phyloP scores from a whole-genome alignment of 2,888 invertebrate species.

The Hymenopus coronatus region DNA sequence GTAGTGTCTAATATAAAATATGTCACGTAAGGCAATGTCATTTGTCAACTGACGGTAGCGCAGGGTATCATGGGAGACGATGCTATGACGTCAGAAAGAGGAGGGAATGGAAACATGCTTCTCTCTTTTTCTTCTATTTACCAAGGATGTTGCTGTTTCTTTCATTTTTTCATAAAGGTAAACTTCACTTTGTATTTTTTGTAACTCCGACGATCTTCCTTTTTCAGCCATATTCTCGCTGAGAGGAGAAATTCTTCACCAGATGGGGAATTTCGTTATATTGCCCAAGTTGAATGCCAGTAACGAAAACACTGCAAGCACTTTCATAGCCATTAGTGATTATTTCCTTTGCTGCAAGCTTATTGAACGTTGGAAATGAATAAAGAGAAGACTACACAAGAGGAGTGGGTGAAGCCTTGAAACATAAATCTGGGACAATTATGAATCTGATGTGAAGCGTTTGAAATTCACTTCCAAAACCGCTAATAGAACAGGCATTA shows the following conservation, averaged over 20 bases:
- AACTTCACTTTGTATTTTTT: background rate
- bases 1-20: slow-evolving; percentile 1
- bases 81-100: background rate
- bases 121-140: background rate
- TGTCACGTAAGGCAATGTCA: background rate
- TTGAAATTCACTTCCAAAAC: too few species aligned
- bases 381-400: background rate
- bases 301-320: background rate
- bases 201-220: background rate
- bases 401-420: background rate
- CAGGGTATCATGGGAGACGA: background rate
- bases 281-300: background rate
- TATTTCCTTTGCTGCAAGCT: background rate
- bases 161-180: background rate
- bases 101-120: background rate
- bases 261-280: background rate
- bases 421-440: too few species aligned
- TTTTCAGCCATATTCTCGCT: background rate
- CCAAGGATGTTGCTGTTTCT: background rate
- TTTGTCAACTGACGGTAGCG: background rate
- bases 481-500: too few species aligned
- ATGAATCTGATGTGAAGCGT: too few species aligned
- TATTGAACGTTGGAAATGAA: background rate
- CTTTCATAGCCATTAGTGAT: background rate
- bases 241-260: background rate